Evolutionary conservation across 2,888 invertebrate genomes (phyloP), one percentile per base, ranked within the genome.

Genomic region (Phoronis australis): DNA sequence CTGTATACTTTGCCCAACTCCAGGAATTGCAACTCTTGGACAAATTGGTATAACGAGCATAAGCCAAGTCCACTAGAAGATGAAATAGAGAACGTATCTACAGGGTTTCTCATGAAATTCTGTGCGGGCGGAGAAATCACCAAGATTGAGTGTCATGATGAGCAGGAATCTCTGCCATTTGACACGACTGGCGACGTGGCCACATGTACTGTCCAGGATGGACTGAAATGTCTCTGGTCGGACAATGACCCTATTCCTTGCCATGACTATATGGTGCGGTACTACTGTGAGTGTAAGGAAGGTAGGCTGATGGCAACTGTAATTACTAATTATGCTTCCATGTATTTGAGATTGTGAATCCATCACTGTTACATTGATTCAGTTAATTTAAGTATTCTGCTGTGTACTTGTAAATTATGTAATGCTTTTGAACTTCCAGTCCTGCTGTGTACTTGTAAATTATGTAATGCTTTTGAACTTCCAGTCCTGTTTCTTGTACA

Each of bases 201-300:
- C 5, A 50, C 50, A 5, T 75, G 75, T 54, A 60, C 64, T 37
- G 68, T 90, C 51, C 84, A 87, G 59, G 79, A 81, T 12, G 91
- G 91, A 0, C 79, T 90, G 0, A 73, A 83, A 2, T 92, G 91
- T 69, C 78, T 73, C 51, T 75, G 63, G 27, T 51, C 52, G 4
- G 62, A 66, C 25, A 59, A 64, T 35, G 12, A 18, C 21, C 54
- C 50, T 6, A 45, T 51, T 24, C 12, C 9, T 23, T 65, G 65
- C 45, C 48, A 50, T 12, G 62, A 65, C 47, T 65, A 63, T 42
- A 59, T 61, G 57, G 52, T 65, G 9, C 35, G 61, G 39, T 62
- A 61, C 45, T 65, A 50, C 50, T 65, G 65, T 41, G 73, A 80
- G 46, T 87, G 86, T 65, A n/a, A n/a, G n/a, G 75, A 48, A 35